phyloP scores from a whole-genome alignment of 1,140 invertebrate species.

The Amphibalanus amphitrite region DNA sequence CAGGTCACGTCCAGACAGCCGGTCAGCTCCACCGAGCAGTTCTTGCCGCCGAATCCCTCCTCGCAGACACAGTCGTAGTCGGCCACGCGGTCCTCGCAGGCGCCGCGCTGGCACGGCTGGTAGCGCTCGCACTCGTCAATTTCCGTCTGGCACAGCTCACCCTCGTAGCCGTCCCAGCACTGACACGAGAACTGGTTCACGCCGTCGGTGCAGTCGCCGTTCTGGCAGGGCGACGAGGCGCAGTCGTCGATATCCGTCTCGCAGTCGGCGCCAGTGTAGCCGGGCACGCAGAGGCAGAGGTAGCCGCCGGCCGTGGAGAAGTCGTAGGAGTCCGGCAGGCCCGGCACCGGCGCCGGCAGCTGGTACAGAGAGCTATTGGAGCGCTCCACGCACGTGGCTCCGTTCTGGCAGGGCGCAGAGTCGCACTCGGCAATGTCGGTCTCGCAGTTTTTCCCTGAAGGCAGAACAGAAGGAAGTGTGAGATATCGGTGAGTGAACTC shows the following conservation, averaged over 20 bases:
- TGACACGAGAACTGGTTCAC: constrained; percentile 26
- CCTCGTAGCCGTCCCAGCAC: constrained; percentile 67
- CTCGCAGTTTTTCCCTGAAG: constrained; percentile 56
- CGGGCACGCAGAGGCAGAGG: constrained; percentile 58
- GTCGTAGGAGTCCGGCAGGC: constrained; percentile 20
- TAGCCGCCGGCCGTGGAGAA: constrained; percentile 34
- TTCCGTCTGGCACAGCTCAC: constrained; percentile 58
- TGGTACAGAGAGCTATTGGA: constrained; percentile 53
- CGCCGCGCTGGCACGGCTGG: constrained; percentile 58
- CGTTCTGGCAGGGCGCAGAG: constrained; percentile 55
- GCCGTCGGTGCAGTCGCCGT: constrained; percentile 48
- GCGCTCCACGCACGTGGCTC: constrained; percentile 58
- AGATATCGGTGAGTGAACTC: too few species aligned
- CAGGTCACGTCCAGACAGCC: constrained; percentile 57
- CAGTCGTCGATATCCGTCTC: constrained; percentile 79
- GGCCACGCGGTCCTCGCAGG: constrained; percentile 43
- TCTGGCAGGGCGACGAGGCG: constrained; percentile 55
- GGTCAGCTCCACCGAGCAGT: constrained; percentile 63
- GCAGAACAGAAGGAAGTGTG: constrained; percentile 4
- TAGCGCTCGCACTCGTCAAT: constrained; percentile 58
- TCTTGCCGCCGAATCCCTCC: constrained; percentile 63
- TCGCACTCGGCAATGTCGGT: constrained; percentile 65
- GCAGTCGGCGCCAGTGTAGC: constrained; percentile 41
- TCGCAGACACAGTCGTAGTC: constrained; percentile 41
- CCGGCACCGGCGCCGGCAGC: constrained; percentile 9